Percentiles rank a stretch among this genome's conserved stretches.
Evolutionary conservation across 2,797 vertebrate genomes (phyloP).

Genomic region (Pempheris klunzingeri): DNA sequence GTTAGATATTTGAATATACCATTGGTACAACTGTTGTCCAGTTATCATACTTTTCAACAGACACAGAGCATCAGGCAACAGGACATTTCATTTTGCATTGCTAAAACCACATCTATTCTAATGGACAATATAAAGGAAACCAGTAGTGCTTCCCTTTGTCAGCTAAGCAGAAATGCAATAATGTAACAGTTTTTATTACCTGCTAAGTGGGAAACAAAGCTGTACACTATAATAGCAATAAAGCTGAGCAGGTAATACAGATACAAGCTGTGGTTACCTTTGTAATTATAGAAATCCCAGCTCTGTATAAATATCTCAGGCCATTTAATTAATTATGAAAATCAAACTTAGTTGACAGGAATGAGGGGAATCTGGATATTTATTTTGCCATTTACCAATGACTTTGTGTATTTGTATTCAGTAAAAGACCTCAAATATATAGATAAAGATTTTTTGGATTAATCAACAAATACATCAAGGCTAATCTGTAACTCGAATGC

Average conservation of each 20-base stretch:
- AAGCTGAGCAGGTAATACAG: constrained; percentile 78
- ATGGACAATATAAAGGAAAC: constrained; percentile 32
- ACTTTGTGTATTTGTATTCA: constrained; percentile 22
- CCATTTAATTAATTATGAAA: constrained; percentile 76
- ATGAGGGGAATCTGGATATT: constrained; percentile 40
- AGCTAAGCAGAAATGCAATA: constrained; percentile 66
- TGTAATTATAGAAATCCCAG: constrained; percentile 82
- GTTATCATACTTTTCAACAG: constrained; percentile 1
- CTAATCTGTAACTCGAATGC: not conserved
- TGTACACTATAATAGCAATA: constrained; percentile 75
- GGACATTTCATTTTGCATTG: not conserved
- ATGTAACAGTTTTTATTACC: constrained; percentile 76
- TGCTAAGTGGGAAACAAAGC: constrained; percentile 76
- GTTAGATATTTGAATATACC: constrained; percentile 4
- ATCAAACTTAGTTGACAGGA: constrained; percentile 74
- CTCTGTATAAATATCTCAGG: constrained; percentile 66
- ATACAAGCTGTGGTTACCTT: constrained; percentile 79
- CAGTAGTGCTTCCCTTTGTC: constrained; percentile 57
- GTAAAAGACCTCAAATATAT: constrained; percentile 15
- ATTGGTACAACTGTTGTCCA: constrained; percentile 3
- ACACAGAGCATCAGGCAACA: not conserved
- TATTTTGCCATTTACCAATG: constrained; percentile 41
- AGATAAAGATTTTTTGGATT: not conserved
- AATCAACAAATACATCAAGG: not conserved
- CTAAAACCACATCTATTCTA: constrained; percentile 19